phyloP scores from a whole-genome alignment of 2,797 vertebrate genomes.

The Enteromius fasciolatus region DNA sequence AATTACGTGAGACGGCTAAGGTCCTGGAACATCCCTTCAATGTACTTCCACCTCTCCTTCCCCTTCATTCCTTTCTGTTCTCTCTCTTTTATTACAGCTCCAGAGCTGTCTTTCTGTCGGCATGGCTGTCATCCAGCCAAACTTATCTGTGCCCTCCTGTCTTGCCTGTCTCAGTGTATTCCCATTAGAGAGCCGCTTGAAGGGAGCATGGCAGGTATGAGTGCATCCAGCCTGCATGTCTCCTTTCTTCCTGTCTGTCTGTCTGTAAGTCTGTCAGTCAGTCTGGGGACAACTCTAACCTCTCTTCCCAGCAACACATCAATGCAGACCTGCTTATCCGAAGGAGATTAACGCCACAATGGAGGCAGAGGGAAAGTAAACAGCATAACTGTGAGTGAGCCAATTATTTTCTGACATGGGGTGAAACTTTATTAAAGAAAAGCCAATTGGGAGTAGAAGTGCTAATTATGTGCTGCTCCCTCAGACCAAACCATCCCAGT shows the following conservation, averaged over 20 bases:
- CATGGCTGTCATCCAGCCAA: slow-evolving; percentile 59
- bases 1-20: slow-evolving; percentile 28
- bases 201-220: slow-evolving; percentile 59
- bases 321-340: slow-evolving; percentile 33
- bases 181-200: slow-evolving; percentile 60
- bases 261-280: slow-evolving; percentile 39
- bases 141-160: slow-evolving; percentile 62
- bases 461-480: slow-evolving; percentile 56
- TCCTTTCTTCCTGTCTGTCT: slow-evolving; percentile 42
- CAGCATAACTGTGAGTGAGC: slow-evolving; percentile 47
- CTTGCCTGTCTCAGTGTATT: slow-evolving; percentile 59
- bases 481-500: slow-evolving; percentile 38
- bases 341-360: slow-evolving; percentile 14
- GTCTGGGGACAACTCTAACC: slow-evolving; percentile 36
- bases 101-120: slow-evolving; percentile 57
- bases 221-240: slow-evolving; percentile 50
- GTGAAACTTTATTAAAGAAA: slow-evolving; percentile 56
- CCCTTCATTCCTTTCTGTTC: slow-evolving; percentile 41
- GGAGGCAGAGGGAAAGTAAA: slow-evolving; percentile 46
- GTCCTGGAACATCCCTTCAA: slow-evolving; percentile 46
- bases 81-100: slow-evolving; percentile 40
- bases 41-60: slow-evolving; percentile 42
- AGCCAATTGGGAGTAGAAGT: slow-evolving; percentile 35
- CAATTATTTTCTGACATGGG: slow-evolving; percentile 62
- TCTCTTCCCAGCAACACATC: slow-evolving; percentile 26